Evolutionary conservation across 2,797 vertebrate genomes (phyloP).

Genomic region (Babyrousa celebensis): DNA sequence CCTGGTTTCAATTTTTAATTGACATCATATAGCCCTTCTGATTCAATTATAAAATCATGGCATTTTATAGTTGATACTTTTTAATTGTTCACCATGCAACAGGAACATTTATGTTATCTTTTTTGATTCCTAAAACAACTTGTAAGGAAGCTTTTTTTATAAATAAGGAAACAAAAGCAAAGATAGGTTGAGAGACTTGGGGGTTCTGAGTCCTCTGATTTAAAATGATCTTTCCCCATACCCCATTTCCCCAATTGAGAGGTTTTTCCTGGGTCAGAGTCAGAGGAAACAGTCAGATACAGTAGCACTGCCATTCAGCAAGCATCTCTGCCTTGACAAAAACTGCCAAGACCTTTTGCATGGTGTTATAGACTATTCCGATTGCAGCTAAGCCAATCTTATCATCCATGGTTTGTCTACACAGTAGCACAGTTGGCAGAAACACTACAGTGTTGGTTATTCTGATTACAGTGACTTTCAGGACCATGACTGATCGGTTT

Average conservation of each 20-base stretch:
- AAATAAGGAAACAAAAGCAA: background rate
- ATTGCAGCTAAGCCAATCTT: slow-evolving; percentile 72
- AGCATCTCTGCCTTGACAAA: slow-evolving; percentile 20
- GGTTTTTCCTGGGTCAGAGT: background rate
- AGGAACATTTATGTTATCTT: background rate
- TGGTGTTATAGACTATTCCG: slow-evolving; percentile 65
- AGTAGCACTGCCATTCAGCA: slow-evolving; percentile 7
- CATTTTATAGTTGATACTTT: slow-evolving; percentile 19
- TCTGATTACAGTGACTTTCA: slow-evolving; percentile 81
- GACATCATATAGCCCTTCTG: background rate
- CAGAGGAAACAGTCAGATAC: background rate
- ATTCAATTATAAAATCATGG: slow-evolving; percentile 10
- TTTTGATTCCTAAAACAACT: slow-evolving; percentile 55
- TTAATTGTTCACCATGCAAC: background rate
- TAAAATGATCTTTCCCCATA: background rate
- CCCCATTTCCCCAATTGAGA: background rate
- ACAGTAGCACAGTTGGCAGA: slow-evolving; percentile 85
- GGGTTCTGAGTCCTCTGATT: background rate
- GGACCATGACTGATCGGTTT: slow-evolving; percentile 85
- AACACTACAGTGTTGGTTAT: slow-evolving; percentile 76
- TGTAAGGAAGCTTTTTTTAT: slow-evolving; percentile 8
- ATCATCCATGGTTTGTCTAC: slow-evolving; percentile 81
- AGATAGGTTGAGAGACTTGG: background rate
- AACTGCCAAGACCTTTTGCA: slow-evolving; percentile 46
- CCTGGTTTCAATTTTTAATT: background rate